Conservation (phyloP, 2,888 invertebrate genomes). For the Ochlodes sylvanus region DNA sequence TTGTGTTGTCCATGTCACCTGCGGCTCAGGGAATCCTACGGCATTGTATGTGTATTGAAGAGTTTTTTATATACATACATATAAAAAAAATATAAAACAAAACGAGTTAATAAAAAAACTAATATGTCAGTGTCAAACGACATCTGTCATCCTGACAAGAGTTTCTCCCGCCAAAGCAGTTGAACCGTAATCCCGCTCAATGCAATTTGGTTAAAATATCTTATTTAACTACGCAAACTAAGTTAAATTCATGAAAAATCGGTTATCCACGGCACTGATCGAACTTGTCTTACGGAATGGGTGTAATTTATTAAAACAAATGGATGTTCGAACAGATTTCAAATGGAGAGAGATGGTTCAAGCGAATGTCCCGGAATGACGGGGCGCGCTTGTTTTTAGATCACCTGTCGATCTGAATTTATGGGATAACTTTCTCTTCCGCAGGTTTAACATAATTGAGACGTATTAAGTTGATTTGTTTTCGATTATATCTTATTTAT, state of each 20-base stretch:
- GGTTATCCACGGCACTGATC: slow-evolving; percentile 14
- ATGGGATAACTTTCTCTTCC: slow-evolving; percentile 10
- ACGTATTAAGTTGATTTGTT: background rate
- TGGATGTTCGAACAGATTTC: slow-evolving; percentile 43
- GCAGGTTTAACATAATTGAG: background rate
- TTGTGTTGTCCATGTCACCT: too few species aligned
- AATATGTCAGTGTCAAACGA: too few species aligned
- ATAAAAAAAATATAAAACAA: too few species aligned
- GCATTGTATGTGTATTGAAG: too few species aligned
- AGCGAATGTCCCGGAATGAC: slow-evolving; percentile 21
- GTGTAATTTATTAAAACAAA: slow-evolving; percentile 45
- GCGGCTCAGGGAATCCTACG: too few species aligned
- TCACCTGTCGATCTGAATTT: slow-evolving; percentile 22
- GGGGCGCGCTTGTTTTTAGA: slow-evolving; percentile 19
- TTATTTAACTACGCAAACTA: background rate
- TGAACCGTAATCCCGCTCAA: too few species aligned
- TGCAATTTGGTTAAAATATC: background rate
- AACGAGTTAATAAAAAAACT: too few species aligned
- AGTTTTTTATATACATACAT: too few species aligned
- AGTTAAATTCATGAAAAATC: slow-evolving; percentile 24
- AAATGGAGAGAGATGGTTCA: slow-evolving; percentile 44
- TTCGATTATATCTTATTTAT: background rate
- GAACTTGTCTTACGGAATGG: slow-evolving; percentile 34
- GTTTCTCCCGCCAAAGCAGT: too few species aligned
- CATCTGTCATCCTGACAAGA: too few species aligned